These are phyloP conservation scores for Caenorhabditis wallacei DNA, from an alignment of 2,888 invertebrate genomes.

Conservation along the genomic window DNA sequence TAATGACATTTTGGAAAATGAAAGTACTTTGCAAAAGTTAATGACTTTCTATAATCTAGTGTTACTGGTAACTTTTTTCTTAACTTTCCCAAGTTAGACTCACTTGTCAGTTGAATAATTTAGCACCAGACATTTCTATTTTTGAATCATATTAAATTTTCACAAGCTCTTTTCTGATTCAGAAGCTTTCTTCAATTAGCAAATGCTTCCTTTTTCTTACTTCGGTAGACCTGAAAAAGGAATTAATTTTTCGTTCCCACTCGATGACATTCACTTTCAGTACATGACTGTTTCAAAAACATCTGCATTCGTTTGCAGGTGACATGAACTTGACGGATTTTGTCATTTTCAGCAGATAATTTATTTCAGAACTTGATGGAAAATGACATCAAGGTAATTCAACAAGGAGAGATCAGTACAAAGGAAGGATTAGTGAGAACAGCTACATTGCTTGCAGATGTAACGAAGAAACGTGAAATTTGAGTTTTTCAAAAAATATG, in stretches of 20 bases:
- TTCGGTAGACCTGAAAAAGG: constrained; percentile 1
- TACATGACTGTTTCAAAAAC: constrained; percentile 11
- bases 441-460: constrained; percentile 55
- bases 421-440: constrained; percentile 58
- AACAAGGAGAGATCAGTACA: constrained; percentile 53
- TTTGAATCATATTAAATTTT: neutral
- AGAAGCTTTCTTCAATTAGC: neutral
- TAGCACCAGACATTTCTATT: no score
- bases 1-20: no score
- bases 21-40: no score
- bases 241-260: neutral
- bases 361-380: constrained; percentile 53
- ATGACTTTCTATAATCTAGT: no score
- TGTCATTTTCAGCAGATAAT: neutral
- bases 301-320: constrained; percentile 34
- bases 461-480: constrained; percentile 9
- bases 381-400: constrained; percentile 59
- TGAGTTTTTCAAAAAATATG: neutral
- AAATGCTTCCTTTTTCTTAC: no score
- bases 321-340: constrained; percentile 2
- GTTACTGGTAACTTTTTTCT: no score
- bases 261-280: constrained; percentile 7
- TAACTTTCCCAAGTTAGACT: no score
- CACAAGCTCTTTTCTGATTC: neutral
- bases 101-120: no score